phyloP scores from a whole-genome alignment of 2,797 vertebrate species.

The Neosalanx taihuensis region DNA sequence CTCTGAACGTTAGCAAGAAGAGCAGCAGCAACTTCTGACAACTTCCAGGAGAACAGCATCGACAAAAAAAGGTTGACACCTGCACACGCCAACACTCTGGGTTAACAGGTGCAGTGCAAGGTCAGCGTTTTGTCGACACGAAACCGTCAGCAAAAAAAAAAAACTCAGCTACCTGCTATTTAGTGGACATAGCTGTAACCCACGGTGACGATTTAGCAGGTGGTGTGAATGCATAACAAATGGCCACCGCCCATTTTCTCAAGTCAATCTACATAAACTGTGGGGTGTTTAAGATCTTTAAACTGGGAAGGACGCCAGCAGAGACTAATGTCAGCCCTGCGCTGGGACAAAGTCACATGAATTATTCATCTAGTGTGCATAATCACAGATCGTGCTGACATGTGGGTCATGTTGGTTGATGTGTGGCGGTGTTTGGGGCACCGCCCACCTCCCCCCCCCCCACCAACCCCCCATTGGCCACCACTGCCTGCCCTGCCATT shows the following conservation, averaged over 20 bases:
- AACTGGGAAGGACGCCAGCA: conserved; percentile 20
- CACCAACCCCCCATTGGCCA: conserved; percentile 4
- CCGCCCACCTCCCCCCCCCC: no score
- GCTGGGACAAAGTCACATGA: conserved; percentile 59
- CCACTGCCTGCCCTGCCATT: conserved; percentile 11
- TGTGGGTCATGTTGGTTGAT: conserved; percentile 30
- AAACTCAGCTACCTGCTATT: conserved; percentile 38
- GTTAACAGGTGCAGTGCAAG: conserved; percentile 22
- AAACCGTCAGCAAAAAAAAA: conserved; percentile 34
- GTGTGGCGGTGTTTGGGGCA: conserved; percentile 10
- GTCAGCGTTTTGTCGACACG: conserved; percentile 40
- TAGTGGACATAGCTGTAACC: conserved; percentile 24
- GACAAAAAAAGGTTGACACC: neutral
- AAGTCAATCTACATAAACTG: conserved; percentile 47
- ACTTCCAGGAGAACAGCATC: conserved; percentile 12
- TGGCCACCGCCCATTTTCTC: conserved; percentile 22
- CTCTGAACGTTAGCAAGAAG: conserved; percentile 5
- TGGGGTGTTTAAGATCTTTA: conserved; percentile 34
- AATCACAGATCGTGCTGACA: conserved; percentile 46
- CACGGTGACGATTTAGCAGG: conserved; percentile 31
- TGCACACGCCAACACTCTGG: conserved; percentile 15
- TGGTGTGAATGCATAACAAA: conserved; percentile 46
- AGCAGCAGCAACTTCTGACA: conserved; percentile 17
- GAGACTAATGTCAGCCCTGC: conserved; percentile 49
- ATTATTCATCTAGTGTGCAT: conserved; percentile 58